Evolutionary conservation across 37 sponge, comb jelly and placozoan genomes (phyloP), one percentile per base, ranked within the genome.

Genomic region (Cliona cf. orientalis): DNA sequence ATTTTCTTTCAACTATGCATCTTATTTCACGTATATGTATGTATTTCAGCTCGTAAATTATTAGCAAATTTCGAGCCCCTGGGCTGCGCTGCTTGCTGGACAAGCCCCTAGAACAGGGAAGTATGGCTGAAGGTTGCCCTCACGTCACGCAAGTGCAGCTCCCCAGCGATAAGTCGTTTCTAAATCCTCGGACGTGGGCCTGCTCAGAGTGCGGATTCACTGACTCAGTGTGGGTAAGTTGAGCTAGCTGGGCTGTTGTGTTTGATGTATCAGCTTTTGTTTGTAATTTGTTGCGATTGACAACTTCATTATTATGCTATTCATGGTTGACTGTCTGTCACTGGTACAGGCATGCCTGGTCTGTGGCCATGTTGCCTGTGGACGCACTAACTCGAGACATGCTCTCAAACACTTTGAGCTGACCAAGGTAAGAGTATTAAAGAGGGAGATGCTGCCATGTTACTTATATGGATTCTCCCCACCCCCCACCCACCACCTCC

Each of bases 321-420:
- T n/a, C n/a, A n/a, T n/a, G n/a, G n/a, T n/a, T n/a, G n/a, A n/a
- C 0, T 35, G 28, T 46, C 22, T 29, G 23, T 5, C 26, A n/a
- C n/a, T n/a, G n/a, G n/a, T 84, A 36, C 58, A 91, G 91, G 91
- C 91, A 21, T 91, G 91, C 56, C 67, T 91, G 39, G 55, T 71
- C 40, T 91, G 91, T 32, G 73, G 64, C 46, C 78, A 91, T 71
- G 71, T 91, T 33, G 86, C 80, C 17, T 91, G 91, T 86, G 87
- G 83, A n/a, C 33, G 81, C n/a, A 46, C 61, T n/a, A 66, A 60
- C 58, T 81, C 57, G 5, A 80, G 77, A 49, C 91, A 91, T 42
- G 91, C 91, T 39, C 72, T 80, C 23, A 41, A 71, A 28, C 91
- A 91, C 83, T 91, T 82, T 42, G 46, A 76, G 6, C 63, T 42